Conservation (phyloP, 92 coral and sea anemone species). For the Ricordea florida region DNA sequence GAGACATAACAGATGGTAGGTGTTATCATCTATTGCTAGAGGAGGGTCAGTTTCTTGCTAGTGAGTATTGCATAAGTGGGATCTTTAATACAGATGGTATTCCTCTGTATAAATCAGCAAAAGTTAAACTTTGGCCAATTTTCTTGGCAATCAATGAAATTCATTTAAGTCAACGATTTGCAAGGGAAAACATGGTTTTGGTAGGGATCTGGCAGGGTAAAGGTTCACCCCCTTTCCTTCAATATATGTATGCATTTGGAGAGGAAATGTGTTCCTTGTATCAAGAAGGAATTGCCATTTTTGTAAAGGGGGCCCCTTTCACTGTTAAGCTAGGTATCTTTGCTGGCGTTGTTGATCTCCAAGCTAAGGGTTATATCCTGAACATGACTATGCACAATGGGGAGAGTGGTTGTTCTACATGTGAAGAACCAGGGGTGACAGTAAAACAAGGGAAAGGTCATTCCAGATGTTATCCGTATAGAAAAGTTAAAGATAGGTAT, state of each 20-base stretch:
- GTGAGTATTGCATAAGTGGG: slow-evolving; percentile 28
- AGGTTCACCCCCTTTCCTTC: slow-evolving; percentile 38
- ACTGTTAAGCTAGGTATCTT: slow-evolving; percentile 25
- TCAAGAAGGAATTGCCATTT: neutral
- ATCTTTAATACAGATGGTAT: slow-evolving; percentile 62
- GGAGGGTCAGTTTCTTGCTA: slow-evolving; percentile 22
- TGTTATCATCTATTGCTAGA: slow-evolving; percentile 3
- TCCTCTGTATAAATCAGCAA: slow-evolving; percentile 36
- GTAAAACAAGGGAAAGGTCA: slow-evolving; percentile 58
- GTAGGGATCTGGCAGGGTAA: slow-evolving; percentile 70
- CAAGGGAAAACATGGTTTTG: slow-evolving; percentile 54
- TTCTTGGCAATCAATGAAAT: slow-evolving; percentile 48
- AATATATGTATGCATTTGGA: slow-evolving; percentile 33
- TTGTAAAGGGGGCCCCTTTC: neutral
- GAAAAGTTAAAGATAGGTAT: neutral
- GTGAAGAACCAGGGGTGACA: slow-evolving; percentile 51
- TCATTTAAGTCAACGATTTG: slow-evolving; percentile 15
- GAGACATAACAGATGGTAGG: slow-evolving; percentile 12
- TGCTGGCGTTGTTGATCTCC: slow-evolving; percentile 24
- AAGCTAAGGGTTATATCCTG: slow-evolving; percentile 41
- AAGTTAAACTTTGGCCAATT: slow-evolving; percentile 51
- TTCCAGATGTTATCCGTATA: slow-evolving; percentile 47
- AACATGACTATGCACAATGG: slow-evolving; percentile 65
- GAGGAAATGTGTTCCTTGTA: slow-evolving; percentile 29
- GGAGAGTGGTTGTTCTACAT: slow-evolving; percentile 26